A percentile compares a stretch with the other conserved stretches of the same genome.
phyloP scores from a whole-genome alignment of 2,888 invertebrate genomes.

The Aricia artaxerxes region DNA sequence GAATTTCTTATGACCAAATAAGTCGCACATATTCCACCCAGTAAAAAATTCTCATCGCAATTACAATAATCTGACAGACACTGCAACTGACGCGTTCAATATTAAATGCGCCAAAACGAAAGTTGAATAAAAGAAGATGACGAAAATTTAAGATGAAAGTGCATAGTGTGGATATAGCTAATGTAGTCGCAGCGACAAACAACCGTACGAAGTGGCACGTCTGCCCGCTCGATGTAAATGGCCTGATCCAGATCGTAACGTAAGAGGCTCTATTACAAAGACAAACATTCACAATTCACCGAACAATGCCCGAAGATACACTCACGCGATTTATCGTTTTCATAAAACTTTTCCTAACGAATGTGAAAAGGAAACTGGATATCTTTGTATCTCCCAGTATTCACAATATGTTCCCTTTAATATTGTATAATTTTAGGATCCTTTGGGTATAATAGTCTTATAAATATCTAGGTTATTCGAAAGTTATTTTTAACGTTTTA shows the following conservation, averaged over 20 bases:
- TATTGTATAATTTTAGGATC: slow-evolving; percentile 9
- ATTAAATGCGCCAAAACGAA: too few relatives aligned
- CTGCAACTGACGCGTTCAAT: too few relatives aligned
- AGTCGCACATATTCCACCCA: too few relatives aligned
- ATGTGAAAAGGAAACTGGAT: slow-evolving; percentile 11
- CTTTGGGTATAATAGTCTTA: not conserved
- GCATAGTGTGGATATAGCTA: too few relatives aligned
- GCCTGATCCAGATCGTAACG: slow-evolving; percentile 28
- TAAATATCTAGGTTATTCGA: not conserved
- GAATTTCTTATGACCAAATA: too few relatives aligned
- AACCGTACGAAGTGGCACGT: slow-evolving; percentile 6
- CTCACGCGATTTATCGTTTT: slow-evolving; percentile 30
- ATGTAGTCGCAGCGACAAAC: not conserved
- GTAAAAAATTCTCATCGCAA: too few relatives aligned
- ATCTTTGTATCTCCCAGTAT: not conserved
- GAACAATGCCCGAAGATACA: slow-evolving; percentile 30
- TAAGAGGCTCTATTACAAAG: slow-evolving; percentile 31
- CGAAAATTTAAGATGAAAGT: too few relatives aligned
- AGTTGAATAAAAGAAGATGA: too few relatives aligned
- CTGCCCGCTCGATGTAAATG: slow-evolving; percentile 20
- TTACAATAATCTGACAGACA: too few relatives aligned
- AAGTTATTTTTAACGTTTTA: not conserved
- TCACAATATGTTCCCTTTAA: not conserved
- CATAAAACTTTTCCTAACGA: slow-evolving; percentile 18
- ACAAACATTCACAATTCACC: slow-evolving; percentile 32